Evolutionary conservation across 92 coral and sea anemone species (phyloP), one percentile per base, ranked within the genome.

Genomic region (Meandrina meandrites): DNA sequence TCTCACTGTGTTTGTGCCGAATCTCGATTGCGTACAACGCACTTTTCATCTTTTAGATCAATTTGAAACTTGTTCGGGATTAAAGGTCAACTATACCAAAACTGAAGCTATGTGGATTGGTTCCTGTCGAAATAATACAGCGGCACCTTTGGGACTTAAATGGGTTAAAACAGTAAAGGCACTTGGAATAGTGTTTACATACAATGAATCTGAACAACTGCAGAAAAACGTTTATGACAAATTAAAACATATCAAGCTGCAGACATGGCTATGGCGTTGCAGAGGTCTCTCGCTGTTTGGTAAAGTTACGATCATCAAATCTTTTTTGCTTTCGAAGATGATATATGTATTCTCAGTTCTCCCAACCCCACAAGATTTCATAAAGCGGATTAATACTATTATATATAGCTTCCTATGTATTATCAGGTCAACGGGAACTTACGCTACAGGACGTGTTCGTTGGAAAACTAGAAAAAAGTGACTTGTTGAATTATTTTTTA

Each of bases 201-300:
- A 75, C 18, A 75, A 40, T 75, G 79, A 45, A 3, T 40, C 53
- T 37, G 79, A 75, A 31, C 18, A 36, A 75, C 42, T 75, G 42
- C 79, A 75, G 54, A 75, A 40, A 75, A 17, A 0, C 1, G 22
- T 75, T 37, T 40, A 75, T 11, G 56, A 45, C 21, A 75, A 75
- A 75, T 75, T 75, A 75, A 75, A 75, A 42, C 58, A 76, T n/a
- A 75, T 75, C 40, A 32, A 16, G 31, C 11, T 28, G 19, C 79
- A 75, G 31, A 75, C 16, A 13, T 30, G 54, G 54, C 31, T 36
- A 51, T 75, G 79, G 79, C 8, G 31, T 75, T 75, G 79, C 51
- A 22, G 60, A 24, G 79, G 79, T 45, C 79, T 76, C 57, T 76
- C 58, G 35, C 79, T 76, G 24, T 47, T 76, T 42, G 79, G 79